Conservation (phyloP, 2,888 invertebrate species). For the Cataglyphis albicans region DNA sequence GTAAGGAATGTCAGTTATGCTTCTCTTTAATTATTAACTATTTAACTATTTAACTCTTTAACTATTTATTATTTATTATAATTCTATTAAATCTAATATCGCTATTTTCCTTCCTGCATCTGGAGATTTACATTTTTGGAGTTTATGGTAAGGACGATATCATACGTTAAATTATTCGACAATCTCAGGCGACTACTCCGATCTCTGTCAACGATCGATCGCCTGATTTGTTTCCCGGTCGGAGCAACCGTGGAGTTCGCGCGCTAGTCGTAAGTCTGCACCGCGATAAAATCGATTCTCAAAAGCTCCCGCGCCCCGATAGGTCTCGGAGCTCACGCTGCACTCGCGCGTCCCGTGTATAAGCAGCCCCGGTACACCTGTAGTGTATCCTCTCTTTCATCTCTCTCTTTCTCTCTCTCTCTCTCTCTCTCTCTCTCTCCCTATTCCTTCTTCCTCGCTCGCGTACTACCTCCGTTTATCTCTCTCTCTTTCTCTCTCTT, state of each 20-base stretch:
- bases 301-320: slow-evolving; percentile 77
- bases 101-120: not conserved
- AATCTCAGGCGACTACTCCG: slow-evolving; percentile 6
- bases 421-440: slow-evolving; percentile 62
- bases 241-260: slow-evolving; percentile 66
- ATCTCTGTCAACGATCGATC: slow-evolving; percentile 49
- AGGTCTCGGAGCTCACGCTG: slow-evolving; percentile 53
- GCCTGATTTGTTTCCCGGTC: slow-evolving; percentile 70
- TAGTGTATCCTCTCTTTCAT: slow-evolving; percentile 75
- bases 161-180: slow-evolving; percentile 16
- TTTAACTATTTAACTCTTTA: too few relatives aligned
- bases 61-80: not conserved
- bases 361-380: slow-evolving; percentile 80
- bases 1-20: not conserved
- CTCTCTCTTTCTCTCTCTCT: slow-evolving; percentile 54
- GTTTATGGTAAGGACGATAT: slow-evolving; percentile 5
- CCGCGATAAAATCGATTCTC: slow-evolving; percentile 80
- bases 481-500: slow-evolving; percentile 11
- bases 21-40: not conserved
- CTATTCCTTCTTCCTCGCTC: slow-evolving; percentile 57
- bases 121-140: not conserved
- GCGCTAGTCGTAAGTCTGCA: slow-evolving; percentile 77
- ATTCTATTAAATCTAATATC: slow-evolving; percentile 3
- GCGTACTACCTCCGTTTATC: not conserved
- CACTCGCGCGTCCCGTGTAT: slow-evolving; percentile 68